Conservation (phyloP, 2,888 invertebrate genomes). For the Nomada hirtipes region DNA sequence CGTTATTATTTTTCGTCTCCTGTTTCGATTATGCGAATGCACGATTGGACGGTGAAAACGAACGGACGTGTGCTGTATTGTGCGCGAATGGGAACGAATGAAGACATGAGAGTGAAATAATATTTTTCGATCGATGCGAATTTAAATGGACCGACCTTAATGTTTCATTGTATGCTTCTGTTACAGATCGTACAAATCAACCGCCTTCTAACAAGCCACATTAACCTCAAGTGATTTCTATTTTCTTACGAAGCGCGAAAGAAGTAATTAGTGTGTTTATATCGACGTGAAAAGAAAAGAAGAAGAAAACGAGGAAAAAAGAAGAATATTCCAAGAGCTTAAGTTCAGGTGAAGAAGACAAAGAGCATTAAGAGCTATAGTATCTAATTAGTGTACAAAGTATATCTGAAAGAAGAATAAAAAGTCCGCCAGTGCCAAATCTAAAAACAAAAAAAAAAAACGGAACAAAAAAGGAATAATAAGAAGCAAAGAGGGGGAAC, state of each 20-base stretch:
- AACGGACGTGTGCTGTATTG: too few relatives aligned
- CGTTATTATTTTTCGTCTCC: too few relatives aligned
- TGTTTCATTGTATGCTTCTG: constrained; percentile 49
- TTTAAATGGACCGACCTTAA: neutral
- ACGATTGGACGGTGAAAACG: too few relatives aligned
- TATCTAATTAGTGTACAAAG: constrained; percentile 83
- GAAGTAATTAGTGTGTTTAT: constrained; percentile 83
- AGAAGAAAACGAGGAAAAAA: constrained; percentile 23
- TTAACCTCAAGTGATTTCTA: constrained; percentile 85
- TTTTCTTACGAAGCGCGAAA: constrained; percentile 83
- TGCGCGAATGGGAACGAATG: neutral
- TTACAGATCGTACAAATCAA: constrained; percentile 85
- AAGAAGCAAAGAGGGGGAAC: constrained; percentile 53
- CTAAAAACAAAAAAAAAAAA: constrained; percentile 64
- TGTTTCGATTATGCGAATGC: too few relatives aligned
- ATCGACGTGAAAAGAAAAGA: constrained; percentile 76
- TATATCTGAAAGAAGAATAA: constrained; percentile 75
- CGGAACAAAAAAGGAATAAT: constrained; percentile 49
- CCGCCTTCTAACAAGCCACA: constrained; percentile 84
- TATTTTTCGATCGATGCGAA: neutral
- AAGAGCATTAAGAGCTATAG: constrained; percentile 76
- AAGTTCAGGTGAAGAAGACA: constrained; percentile 74
- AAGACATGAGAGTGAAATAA: neutral
- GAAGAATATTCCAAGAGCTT: constrained; percentile 77
- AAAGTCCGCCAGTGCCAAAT: constrained; percentile 84